A percentile compares a stretch with the other conserved stretches of the same genome.
Conservation (phyloP, 2,888 invertebrate genomes). For the Arenicola marina region DNA sequence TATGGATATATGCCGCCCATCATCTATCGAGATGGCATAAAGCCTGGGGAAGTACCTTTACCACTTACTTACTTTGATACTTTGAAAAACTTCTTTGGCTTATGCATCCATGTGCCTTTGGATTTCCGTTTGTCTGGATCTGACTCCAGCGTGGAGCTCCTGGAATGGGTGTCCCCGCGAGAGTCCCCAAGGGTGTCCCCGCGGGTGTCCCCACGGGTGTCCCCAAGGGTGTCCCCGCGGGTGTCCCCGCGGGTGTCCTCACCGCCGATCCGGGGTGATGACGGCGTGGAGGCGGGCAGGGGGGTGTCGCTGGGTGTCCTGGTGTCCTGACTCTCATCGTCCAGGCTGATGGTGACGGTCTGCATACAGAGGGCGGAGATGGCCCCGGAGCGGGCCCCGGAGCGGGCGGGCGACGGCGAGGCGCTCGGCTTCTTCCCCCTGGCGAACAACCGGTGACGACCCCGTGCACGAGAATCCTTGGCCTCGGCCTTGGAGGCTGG, state of each 20-base stretch:
- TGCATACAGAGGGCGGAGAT: slow-evolving; percentile 55
- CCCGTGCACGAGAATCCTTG: too few relatives aligned
- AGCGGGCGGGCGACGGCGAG: neutral
- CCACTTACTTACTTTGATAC: slow-evolving; percentile 57
- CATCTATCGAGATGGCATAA: too few relatives aligned
- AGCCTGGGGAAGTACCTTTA: too few relatives aligned
- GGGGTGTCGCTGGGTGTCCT: neutral
- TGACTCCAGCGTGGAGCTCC: neutral
- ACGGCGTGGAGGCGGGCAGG: too few relatives aligned
- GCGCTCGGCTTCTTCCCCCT: neutral
- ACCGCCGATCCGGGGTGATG: too few relatives aligned
- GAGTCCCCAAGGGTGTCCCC: too few relatives aligned
- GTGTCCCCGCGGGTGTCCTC: neutral
- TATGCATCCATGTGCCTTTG: slow-evolving; percentile 43
- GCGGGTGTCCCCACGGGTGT: too few relatives aligned
- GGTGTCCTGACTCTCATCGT: slow-evolving; percentile 8
- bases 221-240: too few relatives aligned
- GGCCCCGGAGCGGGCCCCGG: slow-evolving; percentile 50
- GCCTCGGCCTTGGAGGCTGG: too few relatives aligned
- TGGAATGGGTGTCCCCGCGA: too few relatives aligned
- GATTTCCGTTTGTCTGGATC: neutral
- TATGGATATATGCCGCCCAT: too few relatives aligned
- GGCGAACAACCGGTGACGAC: too few relatives aligned
- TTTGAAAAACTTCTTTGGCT: slow-evolving; percentile 56
- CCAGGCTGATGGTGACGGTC: slow-evolving; percentile 48